These are phyloP conservation scores for Anthoscopus minutus DNA, from an alignment of 2,113 vertebrate genomes.

Conservation along the genomic window DNA sequence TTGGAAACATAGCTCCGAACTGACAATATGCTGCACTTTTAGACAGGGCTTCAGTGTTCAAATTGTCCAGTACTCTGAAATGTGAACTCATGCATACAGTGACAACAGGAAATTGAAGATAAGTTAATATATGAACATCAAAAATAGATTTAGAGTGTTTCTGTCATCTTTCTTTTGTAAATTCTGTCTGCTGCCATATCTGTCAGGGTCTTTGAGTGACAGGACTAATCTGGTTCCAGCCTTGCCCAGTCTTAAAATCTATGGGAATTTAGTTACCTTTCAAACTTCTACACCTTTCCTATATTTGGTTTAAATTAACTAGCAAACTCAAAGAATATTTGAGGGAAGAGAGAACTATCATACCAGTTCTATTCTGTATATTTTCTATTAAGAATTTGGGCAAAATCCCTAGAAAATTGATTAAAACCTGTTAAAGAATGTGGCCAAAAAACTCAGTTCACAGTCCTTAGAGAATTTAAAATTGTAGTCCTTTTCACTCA, in stretches of 20 bases:
- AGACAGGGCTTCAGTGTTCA: neutral
- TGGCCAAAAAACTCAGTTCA: neutral
- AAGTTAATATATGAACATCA: neutral
- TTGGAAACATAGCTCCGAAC: neutral
- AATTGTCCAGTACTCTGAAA: neutral
- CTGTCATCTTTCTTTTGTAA: neutral
- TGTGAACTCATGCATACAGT: neutral
- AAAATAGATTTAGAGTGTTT: neutral
- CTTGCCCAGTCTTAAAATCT: neutral
- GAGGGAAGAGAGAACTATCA: neutral
- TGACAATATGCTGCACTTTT: neutral
- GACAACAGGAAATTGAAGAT: neutral
- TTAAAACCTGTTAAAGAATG: neutral
- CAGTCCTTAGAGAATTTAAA: neutral
- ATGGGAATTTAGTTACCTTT: neutral
- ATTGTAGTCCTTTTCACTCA: neutral
- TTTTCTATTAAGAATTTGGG: neutral
- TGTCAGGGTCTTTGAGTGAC: neutral
- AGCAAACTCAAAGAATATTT: neutral
- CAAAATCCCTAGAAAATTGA: neutral
- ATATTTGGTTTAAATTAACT: neutral
- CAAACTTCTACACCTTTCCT: neutral
- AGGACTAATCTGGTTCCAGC: neutral
- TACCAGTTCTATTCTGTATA: neutral
- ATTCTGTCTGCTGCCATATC: neutral